Percentiles rank a stretch among this genome's conserved stretches.
phyloP scores from a whole-genome alignment of 2,888 invertebrate species.

The Drosophila birchii region DNA sequence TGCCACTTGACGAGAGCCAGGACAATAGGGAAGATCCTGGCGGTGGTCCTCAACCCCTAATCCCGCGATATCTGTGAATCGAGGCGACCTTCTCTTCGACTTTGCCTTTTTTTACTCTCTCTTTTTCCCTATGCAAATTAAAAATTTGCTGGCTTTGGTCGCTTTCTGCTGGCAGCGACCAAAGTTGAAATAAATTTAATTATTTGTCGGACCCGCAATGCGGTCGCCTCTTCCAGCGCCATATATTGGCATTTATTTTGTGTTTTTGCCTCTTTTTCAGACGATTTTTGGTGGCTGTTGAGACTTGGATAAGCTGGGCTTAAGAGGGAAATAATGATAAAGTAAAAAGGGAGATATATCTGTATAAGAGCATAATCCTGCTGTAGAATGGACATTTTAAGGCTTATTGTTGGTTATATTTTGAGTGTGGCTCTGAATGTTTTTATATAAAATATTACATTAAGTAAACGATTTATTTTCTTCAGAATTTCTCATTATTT shows the following conservation, averaged over 20 bases:
- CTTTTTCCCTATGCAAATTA: conserved; percentile 62
- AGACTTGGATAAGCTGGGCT: conserved; percentile 29
- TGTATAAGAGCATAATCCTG: conserved; percentile 21
- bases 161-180: conserved; percentile 42
- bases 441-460: background rate
- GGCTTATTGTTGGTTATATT: background rate
- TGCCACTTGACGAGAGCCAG: conserved; percentile 59
- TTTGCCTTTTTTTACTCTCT: conserved; percentile 23
- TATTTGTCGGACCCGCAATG: conserved; percentile 49
- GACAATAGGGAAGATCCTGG: conserved; percentile 14
- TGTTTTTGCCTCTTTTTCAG: background rate
- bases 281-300: conserved; percentile 25
- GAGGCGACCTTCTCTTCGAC: conserved; percentile 15
- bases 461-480: background rate
- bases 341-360: conserved; percentile 12
- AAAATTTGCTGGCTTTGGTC: conserved; percentile 52
- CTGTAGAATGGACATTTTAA: conserved; percentile 7
- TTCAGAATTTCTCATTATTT: background rate
- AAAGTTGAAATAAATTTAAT: conserved; percentile 65
- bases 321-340: conserved; percentile 29
- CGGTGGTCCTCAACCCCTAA: conserved; percentile 25
- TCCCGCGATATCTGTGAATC: conserved; percentile 26
- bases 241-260: conserved; percentile 35
- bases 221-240: conserved; percentile 38
- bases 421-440: background rate